Evolutionary conservation across 1,140 invertebrate species (phyloP).

Genomic region (Hermetia illucens): DNA sequence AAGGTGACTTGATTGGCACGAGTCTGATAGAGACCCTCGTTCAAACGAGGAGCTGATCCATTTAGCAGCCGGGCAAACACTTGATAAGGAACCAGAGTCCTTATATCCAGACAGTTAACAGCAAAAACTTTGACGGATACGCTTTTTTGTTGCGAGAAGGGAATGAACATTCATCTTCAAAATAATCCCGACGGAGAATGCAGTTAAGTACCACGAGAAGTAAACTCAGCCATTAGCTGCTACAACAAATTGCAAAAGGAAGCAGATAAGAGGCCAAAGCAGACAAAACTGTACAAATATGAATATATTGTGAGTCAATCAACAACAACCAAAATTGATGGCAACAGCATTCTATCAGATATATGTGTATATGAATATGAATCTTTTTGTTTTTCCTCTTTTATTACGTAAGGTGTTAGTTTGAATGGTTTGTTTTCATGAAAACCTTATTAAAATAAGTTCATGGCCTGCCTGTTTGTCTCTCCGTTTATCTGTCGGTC

Average conservation of each 20-base stretch:
- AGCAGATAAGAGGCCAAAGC: slow-evolving; percentile 10
- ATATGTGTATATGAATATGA: too few relatives aligned
- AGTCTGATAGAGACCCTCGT: slow-evolving; percentile 11
- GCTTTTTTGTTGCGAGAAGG: slow-evolving; percentile 9
- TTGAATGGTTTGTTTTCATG: too few relatives aligned
- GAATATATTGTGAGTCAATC: too few relatives aligned
- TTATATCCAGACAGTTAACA: slow-evolving; percentile 11
- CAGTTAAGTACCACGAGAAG: slow-evolving; percentile 4
- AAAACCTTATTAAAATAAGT: too few relatives aligned
- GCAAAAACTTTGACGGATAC: slow-evolving; percentile 9
- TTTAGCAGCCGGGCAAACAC: slow-evolving; percentile 11
- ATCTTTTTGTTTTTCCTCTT: too few relatives aligned
- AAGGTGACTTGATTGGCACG: slow-evolving; percentile 13
- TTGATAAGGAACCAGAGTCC: slow-evolving; percentile 9
- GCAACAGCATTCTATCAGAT: too few relatives aligned
- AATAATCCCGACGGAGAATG: slow-evolving; percentile 6
- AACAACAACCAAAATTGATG: too few relatives aligned
- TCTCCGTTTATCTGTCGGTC: too few relatives aligned
- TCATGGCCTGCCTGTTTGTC: too few relatives aligned
- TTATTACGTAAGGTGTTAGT: too few relatives aligned
- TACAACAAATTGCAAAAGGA: slow-evolving; percentile 11
- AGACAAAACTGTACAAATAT: too few relatives aligned
- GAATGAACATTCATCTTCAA: slow-evolving; percentile 9
- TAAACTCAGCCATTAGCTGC: slow-evolving; percentile 10
- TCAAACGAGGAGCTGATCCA: slow-evolving; percentile 13